A percentile compares a stretch with the other conserved stretches of the same genome.
These are phyloP conservation scores for Micronisus gabar DNA, from an alignment of 2,113 vertebrate genomes.

Conservation along the genomic window DNA sequence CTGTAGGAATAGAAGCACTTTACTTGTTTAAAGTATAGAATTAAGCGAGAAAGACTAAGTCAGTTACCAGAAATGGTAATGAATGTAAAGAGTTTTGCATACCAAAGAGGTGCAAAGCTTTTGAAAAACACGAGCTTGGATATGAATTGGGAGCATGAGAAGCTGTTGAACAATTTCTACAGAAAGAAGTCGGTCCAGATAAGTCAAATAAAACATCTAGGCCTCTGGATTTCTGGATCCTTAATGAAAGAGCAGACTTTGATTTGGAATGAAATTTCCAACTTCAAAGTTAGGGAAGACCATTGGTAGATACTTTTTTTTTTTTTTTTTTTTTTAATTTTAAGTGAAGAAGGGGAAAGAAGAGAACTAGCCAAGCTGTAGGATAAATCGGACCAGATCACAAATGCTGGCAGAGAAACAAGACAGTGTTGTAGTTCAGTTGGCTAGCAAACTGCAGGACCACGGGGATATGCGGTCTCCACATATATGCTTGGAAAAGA, in stretches of 20 bases:
- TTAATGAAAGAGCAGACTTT: background rate
- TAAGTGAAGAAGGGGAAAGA: background rate
- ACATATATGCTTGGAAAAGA: background rate
- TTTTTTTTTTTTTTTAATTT: background rate
- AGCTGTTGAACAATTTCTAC: background rate
- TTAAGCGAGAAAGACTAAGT: background rate
- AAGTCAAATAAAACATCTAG: background rate
- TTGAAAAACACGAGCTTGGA: background rate
- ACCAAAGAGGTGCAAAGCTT: background rate
- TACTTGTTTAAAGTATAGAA: background rate
- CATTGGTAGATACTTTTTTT: background rate
- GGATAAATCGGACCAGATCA: background rate
- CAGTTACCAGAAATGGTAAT: background rate
- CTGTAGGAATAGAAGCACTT: background rate
- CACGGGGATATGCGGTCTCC: accelerated
- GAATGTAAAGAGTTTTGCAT: background rate
- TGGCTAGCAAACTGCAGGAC: background rate
- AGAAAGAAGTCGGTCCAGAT: background rate
- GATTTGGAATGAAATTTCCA: background rate
- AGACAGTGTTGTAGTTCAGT: background rate
- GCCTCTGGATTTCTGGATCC: background rate
- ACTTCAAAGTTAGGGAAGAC: background rate
- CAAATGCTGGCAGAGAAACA: background rate
- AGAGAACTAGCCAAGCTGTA: background rate
- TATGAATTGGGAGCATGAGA: background rate